Evolutionary conservation across 2,113 vertebrate species (phyloP), one percentile per base, ranked within the genome.

Genomic region (Cygnus atratus): DNA sequence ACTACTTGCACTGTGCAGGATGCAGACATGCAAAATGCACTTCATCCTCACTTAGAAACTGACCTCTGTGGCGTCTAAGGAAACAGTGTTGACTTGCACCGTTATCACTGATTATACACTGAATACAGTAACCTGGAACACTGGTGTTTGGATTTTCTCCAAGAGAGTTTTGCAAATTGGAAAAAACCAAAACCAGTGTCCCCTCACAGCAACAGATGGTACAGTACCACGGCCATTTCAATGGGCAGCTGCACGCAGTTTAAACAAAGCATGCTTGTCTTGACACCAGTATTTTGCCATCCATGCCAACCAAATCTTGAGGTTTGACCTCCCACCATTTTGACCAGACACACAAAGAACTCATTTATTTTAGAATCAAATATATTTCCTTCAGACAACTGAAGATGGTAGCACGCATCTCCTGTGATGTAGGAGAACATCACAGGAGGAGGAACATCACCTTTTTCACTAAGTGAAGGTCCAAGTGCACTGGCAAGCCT

Each of bases 121-220:
- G 58, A 90, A 84, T 21, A 94, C 55, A 94, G 78, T 63, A 88
- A 89, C 37, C n/a, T 55, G 50, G 92, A 95, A n/a, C 15, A 71
- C 81, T 93, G 46, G 46, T 46, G 46, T 20, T 21, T 46, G 46
- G 46, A 46, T 46, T 10, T 46, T 46, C 21, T 46, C 46, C 46
- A 46, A 10, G 46, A 48, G 10, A 48, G 46, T 11, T 48, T 48
- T 48, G 72, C 43, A 52, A 61, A 31, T 11, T 65, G 21, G 39
- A 13, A 61, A 71, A 63, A 91, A 39, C 0, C 3, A 76, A 39
- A 82, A 57, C 13, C 58, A 61, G 35, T 57, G 67, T 26, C 39
- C 39, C 72, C 19, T 86, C 1, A 2, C 65, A 63, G 26, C 0
- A 1, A 67, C 15, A 46, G 44, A 41, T 1, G 1, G 37, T 62